These are phyloP conservation scores for Scartelaos histophorus DNA, from an alignment of 2,113 vertebrate genomes.

Conservation along the genomic window DNA sequence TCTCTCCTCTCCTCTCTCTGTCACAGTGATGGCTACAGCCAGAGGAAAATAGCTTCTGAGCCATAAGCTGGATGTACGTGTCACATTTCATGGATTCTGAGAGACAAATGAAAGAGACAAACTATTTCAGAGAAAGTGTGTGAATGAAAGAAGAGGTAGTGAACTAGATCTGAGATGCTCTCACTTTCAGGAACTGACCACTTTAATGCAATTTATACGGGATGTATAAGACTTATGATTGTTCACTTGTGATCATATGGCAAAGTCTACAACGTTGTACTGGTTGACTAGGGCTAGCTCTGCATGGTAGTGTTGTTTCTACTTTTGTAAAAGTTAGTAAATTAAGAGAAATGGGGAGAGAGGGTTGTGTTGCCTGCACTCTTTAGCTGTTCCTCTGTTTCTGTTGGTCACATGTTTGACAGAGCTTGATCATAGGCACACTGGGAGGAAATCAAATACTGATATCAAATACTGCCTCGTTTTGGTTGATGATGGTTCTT, in stretches of 20 bases:
- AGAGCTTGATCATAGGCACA: no score
- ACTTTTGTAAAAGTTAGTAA: no score
- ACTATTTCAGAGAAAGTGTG: not conserved
- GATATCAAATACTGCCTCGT: no score
- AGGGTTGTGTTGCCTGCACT: no score
- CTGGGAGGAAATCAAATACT: no score
- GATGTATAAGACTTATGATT: not conserved
- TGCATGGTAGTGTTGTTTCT: no score
- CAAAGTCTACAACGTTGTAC: not conserved
- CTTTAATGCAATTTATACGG: not conserved
- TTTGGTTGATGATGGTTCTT: no score
- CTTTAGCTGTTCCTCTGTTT: no score
- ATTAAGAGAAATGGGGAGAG: no score
- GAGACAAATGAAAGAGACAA: slow-evolving; percentile 4
- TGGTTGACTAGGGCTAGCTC: no score
- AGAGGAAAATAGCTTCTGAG: not conserved
- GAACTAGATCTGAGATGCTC: not conserved
- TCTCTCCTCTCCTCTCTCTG: not conserved
- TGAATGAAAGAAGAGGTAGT: not conserved
- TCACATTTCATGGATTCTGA: slow-evolving; percentile 10
- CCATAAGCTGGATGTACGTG: slow-evolving; percentile 6
- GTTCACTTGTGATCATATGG: not conserved
- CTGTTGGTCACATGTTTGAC: no score
- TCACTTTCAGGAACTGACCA: not conserved
- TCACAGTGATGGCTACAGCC: not conserved